Base-by-base conservation (phyloP, 2,888 invertebrate genomes). In the Ctenicera cuprea region DNA sequence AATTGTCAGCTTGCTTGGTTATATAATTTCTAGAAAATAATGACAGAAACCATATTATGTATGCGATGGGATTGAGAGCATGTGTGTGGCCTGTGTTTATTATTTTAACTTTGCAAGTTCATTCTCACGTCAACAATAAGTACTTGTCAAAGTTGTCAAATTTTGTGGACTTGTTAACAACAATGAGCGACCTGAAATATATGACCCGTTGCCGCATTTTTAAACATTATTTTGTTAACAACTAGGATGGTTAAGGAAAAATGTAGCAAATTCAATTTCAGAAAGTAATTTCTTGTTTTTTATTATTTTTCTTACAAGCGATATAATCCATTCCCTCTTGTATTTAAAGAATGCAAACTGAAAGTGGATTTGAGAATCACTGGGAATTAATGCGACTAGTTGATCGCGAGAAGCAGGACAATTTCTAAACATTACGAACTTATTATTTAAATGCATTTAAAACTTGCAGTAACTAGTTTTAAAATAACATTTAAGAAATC, bases 1-100 rank as follows among this genome's bases (percentile, higher is more conserved):
- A 57, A 59, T n/a, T 37, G 38, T 38, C 7, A 37, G 59, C 33
- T 37, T 11, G 22, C n/a, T 54, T 14, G 11, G 59, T 59, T 59
- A 38, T 38, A 38, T 38, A 59, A 59, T 38, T n/a, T 54, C 14
- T 54, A 30, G 30, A 38, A 59, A 59, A 59, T 59, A 38, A 16
- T 59, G 18, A 59, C 59, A 54, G 12, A n/a, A 30, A 26, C 2
- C 1, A 5, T 20, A 18, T 54, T 54, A 54, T 30, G 11, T 20
- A 54, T 54, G 54, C 54, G 16, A 22, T 54, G 52, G 26, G 52
- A 52, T 52, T 52, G 26, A 30, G 54, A 54, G 7, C 54, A 22
- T 3, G 9, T 18, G n/a, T 22, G 52, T n/a, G 4, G 52, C 22
- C n/a, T n/a, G n/a, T 50, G 30, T 14, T 54, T 26, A 26, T 54